Base-by-base conservation (phyloP, 2,113 vertebrate genomes). In the Petrocephalus microphthalmus region DNA sequence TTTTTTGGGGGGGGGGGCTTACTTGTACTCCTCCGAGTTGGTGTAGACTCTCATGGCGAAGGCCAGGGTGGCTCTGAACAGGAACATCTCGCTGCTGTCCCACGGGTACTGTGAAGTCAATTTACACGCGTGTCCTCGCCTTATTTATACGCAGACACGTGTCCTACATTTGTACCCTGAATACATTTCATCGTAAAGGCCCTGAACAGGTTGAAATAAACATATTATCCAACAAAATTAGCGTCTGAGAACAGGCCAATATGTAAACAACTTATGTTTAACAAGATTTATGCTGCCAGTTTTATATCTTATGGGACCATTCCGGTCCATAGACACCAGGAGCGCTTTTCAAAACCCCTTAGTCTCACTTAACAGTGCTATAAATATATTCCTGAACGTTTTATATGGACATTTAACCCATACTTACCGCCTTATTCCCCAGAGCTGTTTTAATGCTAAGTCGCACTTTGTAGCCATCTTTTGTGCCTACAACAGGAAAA, bases 361-460 rank as follows among this genome's bases (percentile, higher is more conserved):
- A 17, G 15, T 85, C n/a, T 54, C 49, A 56, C 49, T 84, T 42
- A 49, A 84, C n/a, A 64, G 11, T 29, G 42, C 81, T 33, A 19
- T 15, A 49, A 71, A 71, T 81, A 25, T 42, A 51, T 54, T 85
- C 1, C 17, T 67, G 2, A 47, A 33, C 4, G 20, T 8, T 54
- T 56, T 71, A 25, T 78, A 47, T 5, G 8, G 22, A 5, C 29
- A 74, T 33, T 49, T 52, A 45, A 56, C 3, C 17, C 7, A 17
- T 89, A 96, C 98, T 91, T 96, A 99, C 98, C 88, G 98, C 97
- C 29, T 97, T 56, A 33, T 96, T 91, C 93, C 97, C 97, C 91
- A 98, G 95, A 90, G 96, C 97, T 64, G 93, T 95, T 93, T 93
- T 96, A 93, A 99, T 95, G 93, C 97, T 99, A 91, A 99, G 93